Percentiles rank a stretch among this genome's conserved stretches.
phyloP scores from a whole-genome alignment of 2,113 vertebrate genomes.

The Tetraodon nigroviridis region DNA sequence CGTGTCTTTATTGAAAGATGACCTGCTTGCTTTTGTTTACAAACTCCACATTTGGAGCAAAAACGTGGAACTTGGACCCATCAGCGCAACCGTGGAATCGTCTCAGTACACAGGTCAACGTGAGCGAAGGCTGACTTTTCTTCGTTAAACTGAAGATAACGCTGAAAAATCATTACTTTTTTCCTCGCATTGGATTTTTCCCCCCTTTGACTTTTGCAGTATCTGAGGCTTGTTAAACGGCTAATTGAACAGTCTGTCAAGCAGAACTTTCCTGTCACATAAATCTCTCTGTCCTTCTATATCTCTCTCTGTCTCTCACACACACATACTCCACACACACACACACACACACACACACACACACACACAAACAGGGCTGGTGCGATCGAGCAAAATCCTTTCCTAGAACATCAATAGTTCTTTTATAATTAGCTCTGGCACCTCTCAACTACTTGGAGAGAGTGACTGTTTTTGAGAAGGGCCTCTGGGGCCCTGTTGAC shows the following conservation, averaged over 20 bases:
- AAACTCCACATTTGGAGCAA: too few relatives aligned
- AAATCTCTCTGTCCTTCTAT: neutral
- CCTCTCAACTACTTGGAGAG: constrained; percentile 76
- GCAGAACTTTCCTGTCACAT: constrained; percentile 69
- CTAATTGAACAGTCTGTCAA: constrained; percentile 70
- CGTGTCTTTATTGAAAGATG: too few relatives aligned
- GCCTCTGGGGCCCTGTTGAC: constrained; percentile 70
- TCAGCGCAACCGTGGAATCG: too few relatives aligned
- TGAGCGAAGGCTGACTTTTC: too few relatives aligned
- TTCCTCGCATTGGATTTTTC: too few relatives aligned
- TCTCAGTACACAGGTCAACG: too few relatives aligned
- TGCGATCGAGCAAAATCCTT: constrained; percentile 51
- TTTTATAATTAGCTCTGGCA: constrained; percentile 81
- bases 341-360: constrained; percentile 8
- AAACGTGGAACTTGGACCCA: too few relatives aligned
- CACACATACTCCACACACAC: constrained; percentile 6
- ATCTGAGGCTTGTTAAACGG: constrained; percentile 66
- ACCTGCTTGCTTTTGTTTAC: too few relatives aligned
- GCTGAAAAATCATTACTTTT: too few relatives aligned
- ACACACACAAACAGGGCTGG: constrained; percentile 44
- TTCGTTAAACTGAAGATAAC: too few relatives aligned
- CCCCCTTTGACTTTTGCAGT: too few relatives aligned
- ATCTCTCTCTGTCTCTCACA: constrained; percentile 6
- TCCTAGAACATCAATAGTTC: constrained; percentile 73
- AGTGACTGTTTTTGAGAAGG: constrained; percentile 76